Conservation (phyloP, 2,797 vertebrate genomes). For the Adrianichthys oophorus region DNA sequence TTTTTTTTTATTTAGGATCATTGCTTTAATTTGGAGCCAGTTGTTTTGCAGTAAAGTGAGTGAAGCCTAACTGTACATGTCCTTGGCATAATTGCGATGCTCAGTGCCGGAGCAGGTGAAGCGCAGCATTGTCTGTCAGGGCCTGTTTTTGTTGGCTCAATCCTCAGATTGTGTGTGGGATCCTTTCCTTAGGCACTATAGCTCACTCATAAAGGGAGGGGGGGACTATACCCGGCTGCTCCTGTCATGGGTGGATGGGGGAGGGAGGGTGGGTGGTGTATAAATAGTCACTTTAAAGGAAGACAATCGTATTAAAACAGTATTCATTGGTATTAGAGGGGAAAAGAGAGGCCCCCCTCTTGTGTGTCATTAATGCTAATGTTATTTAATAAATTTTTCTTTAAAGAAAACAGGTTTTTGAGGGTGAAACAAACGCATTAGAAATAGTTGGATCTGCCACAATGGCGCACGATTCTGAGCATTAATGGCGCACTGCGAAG, state of each 20-base stretch:
- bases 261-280: constrained; percentile 63
- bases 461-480: constrained; percentile 55
- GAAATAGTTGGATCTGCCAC: constrained; percentile 59
- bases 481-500: constrained; percentile 50
- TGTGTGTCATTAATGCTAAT: constrained; percentile 79
- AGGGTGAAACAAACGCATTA: constrained; percentile 71
- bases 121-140: constrained; percentile 97
- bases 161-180: constrained; percentile 98
- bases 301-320: constrained; percentile 94
- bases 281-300: constrained; percentile 92
- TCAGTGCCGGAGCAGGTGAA: constrained; percentile 96
- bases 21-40: constrained; percentile 87
- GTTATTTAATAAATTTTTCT: constrained; percentile 72
- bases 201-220: constrained; percentile 89
- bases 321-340: constrained; percentile 84
- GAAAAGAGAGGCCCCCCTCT: constrained; percentile 69
- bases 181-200: constrained; percentile 96
- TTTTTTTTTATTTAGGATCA: constrained; percentile 67
- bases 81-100: constrained; percentile 98
- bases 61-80: constrained; percentile 96
- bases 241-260: constrained; percentile 78
- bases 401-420: constrained; percentile 60
- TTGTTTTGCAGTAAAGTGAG: constrained; percentile 87
- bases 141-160: constrained; percentile 98
- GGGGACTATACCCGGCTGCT: constrained; percentile 85